Percentiles rank a stretch among this genome's conserved stretches.
phyloP scores from a whole-genome alignment of 2,797 vertebrate genomes.

The Notoglanidium macrostoma region DNA sequence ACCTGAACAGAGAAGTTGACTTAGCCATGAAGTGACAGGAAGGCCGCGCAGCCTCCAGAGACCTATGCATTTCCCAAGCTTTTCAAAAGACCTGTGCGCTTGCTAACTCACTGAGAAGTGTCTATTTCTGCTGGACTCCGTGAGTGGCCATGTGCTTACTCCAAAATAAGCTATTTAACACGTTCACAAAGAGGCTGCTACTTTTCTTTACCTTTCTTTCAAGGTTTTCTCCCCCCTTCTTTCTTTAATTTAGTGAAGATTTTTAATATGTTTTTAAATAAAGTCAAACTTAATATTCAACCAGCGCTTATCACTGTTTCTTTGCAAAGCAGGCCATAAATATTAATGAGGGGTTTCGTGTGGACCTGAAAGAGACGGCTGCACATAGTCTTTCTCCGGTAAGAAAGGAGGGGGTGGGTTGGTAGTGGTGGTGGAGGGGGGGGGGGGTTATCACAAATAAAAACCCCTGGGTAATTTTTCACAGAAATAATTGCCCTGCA shows the following conservation, averaged over 20 bases:
- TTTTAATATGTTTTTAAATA: slow-evolving; percentile 76
- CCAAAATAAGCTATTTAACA: slow-evolving; percentile 55
- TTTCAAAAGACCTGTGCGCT: slow-evolving; percentile 56
- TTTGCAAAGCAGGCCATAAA: slow-evolving; percentile 80
- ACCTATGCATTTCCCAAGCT: slow-evolving; percentile 59
- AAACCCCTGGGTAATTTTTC: slow-evolving; percentile 72
- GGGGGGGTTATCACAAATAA: slow-evolving; percentile 66
- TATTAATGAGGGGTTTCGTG: slow-evolving; percentile 74
- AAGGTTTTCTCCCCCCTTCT: slow-evolving; percentile 50
- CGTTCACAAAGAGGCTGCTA: slow-evolving; percentile 51
- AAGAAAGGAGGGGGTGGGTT: slow-evolving; percentile 51
- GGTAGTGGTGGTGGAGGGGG: background rate
- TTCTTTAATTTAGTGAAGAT: slow-evolving; percentile 75
- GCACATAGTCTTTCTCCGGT: slow-evolving; percentile 60
- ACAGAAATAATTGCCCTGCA: slow-evolving; percentile 75
- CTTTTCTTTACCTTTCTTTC: slow-evolving; percentile 59
- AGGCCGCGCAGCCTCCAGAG: slow-evolving; percentile 52
- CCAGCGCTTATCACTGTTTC: slow-evolving; percentile 81
- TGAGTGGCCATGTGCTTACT: slow-evolving; percentile 48
- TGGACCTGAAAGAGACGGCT: slow-evolving; percentile 66
- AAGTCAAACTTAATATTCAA: slow-evolving; percentile 80
- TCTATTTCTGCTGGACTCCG: slow-evolving; percentile 51
- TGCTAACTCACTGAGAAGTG: slow-evolving; percentile 56
- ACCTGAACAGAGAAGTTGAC: slow-evolving; percentile 49
- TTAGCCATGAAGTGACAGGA: slow-evolving; percentile 51